phyloP scores from a whole-genome alignment of 2,888 invertebrate species.

The Sylvicola cinctus region DNA sequence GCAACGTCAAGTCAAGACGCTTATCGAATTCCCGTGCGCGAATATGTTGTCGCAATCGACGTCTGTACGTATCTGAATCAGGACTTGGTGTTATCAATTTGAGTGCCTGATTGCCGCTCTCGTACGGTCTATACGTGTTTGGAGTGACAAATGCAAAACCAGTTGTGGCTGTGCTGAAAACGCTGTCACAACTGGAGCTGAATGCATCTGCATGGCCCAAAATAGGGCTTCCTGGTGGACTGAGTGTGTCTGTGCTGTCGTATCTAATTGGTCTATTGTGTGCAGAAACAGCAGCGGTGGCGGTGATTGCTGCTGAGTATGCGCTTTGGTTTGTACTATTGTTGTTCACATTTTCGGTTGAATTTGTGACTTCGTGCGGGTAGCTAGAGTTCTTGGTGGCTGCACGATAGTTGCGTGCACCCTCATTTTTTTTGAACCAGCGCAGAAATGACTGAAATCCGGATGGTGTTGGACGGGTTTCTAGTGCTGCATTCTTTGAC shows the following conservation, averaged over 20 bases:
- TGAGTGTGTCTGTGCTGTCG: conserved; percentile 10
- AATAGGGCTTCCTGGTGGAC: conserved; percentile 2
- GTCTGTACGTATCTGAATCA: conserved; percentile 40
- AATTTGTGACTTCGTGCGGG: conserved; percentile 13
- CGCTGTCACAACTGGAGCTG: conserved; percentile 35
- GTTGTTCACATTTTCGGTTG: conserved; percentile 6
- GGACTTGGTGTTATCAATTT: conserved; percentile 30
- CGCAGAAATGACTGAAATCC: conserved; percentile 41
- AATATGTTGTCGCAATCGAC: conserved; percentile 36
- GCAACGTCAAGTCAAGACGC: conserved; percentile 31
- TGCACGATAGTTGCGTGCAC: conserved; percentile 7
- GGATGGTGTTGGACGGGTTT: conserved; percentile 25
- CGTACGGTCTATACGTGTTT: conserved; percentile 26
- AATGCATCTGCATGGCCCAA: conserved; percentile 6
- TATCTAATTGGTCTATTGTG: conserved; percentile 5
- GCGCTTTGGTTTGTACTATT: no score
- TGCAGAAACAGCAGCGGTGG: no score
- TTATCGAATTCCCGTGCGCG: conserved; percentile 34
- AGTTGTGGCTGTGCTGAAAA: conserved; percentile 49
- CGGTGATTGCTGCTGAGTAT: no score
- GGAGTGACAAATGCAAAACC: conserved; percentile 50
- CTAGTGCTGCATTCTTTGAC: conserved; percentile 4
- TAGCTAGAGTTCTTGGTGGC: no score
- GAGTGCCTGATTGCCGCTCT: conserved; percentile 16
- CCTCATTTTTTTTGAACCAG: conserved; percentile 45